phyloP scores from a whole-genome alignment of 1,140 invertebrate genomes.

The Pseudomyrmex sp. region DNA sequence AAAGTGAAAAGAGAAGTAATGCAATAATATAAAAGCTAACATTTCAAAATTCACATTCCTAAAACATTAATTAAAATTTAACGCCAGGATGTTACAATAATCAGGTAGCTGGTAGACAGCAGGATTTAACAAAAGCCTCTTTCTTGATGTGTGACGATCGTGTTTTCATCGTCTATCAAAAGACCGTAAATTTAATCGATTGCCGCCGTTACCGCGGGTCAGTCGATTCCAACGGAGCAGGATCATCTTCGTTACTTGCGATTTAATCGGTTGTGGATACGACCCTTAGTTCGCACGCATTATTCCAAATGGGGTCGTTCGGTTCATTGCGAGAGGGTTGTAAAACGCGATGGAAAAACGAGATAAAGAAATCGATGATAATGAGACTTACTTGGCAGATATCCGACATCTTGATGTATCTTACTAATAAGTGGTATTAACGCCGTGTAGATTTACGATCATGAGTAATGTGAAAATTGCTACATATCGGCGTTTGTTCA shows the following conservation, averaged over 20 bases:
- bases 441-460: constrained; percentile 48
- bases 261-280: constrained; percentile 34
- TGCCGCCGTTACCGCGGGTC: constrained; percentile 20
- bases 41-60: too few relatives aligned
- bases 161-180: constrained; percentile 74
- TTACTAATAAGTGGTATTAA: constrained; percentile 44
- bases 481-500: constrained; percentile 22
- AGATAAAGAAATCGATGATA: constrained; percentile 56
- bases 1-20: too few relatives aligned
- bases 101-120: too few relatives aligned
- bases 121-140: too few relatives aligned
- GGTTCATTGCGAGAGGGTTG: constrained; percentile 18
- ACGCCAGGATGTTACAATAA: too few relatives aligned
- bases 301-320: constrained; percentile 34
- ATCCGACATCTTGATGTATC: constrained; percentile 36
- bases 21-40: too few relatives aligned
- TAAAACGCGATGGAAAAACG: constrained; percentile 18
- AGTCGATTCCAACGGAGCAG: background rate
- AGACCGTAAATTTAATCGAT: constrained; percentile 73
- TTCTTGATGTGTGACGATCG: constrained; percentile 60
- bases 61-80: too few relatives aligned
- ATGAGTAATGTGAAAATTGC: constrained; percentile 56
- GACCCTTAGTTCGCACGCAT: constrained; percentile 16
- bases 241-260: constrained; percentile 28
- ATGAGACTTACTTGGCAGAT: background rate